Percentiles rank a stretch among this genome's conserved stretches.
phyloP scores from a whole-genome alignment of 2,113 vertebrate genomes.

The Jaculus jaculus region DNA sequence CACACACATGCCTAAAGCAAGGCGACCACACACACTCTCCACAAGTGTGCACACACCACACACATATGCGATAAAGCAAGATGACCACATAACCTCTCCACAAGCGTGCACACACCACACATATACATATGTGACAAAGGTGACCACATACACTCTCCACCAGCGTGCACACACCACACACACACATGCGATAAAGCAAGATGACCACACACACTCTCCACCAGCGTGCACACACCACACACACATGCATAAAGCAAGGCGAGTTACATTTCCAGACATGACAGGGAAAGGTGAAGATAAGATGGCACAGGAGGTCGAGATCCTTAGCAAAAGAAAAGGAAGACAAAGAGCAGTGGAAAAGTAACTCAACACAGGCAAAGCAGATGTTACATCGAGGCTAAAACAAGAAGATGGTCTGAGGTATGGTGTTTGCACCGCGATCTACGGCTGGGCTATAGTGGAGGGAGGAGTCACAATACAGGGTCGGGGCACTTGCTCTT shows the following conservation, averaged over 20 bases:
- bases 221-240: too few species aligned
- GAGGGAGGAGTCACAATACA: neutral
- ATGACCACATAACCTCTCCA: too few species aligned
- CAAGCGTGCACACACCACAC: too few species aligned
- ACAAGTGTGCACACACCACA: too few species aligned
- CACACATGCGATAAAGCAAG: too few species aligned
- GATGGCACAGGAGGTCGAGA: neutral
- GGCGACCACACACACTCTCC: too few species aligned
- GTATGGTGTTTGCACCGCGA: rapidly evolving
- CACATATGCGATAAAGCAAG: too few species aligned
- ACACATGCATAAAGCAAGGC: neutral
- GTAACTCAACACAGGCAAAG: neutral
- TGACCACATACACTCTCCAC: too few species aligned
- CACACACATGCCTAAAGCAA: too few species aligned
- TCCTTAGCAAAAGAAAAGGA: neutral
- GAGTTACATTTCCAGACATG: neutral
- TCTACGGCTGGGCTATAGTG: rapidly evolving
- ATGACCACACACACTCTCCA: too few species aligned
- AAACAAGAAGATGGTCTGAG: neutral
- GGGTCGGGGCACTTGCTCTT: slow-evolving; percentile 57
- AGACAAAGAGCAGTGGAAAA: neutral
- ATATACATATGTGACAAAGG: too few species aligned
- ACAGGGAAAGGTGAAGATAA: slow-evolving; percentile 12
- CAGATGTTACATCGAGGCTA: neutral
- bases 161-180: too few species aligned